Conservation (phyloP, 1,140 invertebrate species). For the Leptoteleia sp. region DNA sequence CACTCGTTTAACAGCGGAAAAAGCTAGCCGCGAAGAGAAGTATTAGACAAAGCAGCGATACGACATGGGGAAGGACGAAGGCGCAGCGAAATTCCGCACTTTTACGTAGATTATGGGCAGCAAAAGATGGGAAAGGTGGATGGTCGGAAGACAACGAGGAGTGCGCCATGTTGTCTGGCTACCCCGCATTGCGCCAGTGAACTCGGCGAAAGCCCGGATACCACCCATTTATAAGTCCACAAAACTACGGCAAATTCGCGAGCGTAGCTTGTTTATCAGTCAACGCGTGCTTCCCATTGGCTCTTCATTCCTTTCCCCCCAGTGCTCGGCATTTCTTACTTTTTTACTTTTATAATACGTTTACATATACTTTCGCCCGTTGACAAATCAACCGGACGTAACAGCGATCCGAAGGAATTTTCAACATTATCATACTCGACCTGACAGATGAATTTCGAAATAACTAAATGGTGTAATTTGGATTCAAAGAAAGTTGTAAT, state of each 20-base stretch:
- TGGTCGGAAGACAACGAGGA: constrained; percentile 57
- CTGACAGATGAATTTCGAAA: too few relatives aligned
- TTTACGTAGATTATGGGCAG: constrained; percentile 58
- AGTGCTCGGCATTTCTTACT: neutral
- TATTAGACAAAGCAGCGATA: constrained; percentile 17
- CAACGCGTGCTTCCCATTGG: constrained; percentile 38
- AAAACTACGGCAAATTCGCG: constrained; percentile 53
- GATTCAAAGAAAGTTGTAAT: too few relatives aligned
- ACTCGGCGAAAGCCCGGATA: constrained; percentile 74
- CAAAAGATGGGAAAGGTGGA: constrained; percentile 48
- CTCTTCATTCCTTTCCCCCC: neutral
- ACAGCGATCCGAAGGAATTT: too few relatives aligned
- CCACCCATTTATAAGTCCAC: constrained; percentile 62
- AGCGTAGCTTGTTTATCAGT: constrained; percentile 51
- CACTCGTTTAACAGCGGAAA: constrained; percentile 25
- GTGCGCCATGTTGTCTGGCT: constrained; percentile 78
- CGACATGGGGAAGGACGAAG: constrained; percentile 1
- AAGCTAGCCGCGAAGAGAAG: constrained; percentile 12
- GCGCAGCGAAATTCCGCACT: constrained; percentile 43
- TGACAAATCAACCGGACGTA: too few relatives aligned
- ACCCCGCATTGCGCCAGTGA: constrained; percentile 79
- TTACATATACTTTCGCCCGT: constrained; percentile 9
- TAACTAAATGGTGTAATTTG: too few relatives aligned
- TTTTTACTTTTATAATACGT: constrained; percentile 13
- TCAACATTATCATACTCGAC: too few relatives aligned